These are phyloP conservation scores for Spizella passerina DNA, from an alignment of 2,797 vertebrate genomes.

Conservation along the genomic window DNA sequence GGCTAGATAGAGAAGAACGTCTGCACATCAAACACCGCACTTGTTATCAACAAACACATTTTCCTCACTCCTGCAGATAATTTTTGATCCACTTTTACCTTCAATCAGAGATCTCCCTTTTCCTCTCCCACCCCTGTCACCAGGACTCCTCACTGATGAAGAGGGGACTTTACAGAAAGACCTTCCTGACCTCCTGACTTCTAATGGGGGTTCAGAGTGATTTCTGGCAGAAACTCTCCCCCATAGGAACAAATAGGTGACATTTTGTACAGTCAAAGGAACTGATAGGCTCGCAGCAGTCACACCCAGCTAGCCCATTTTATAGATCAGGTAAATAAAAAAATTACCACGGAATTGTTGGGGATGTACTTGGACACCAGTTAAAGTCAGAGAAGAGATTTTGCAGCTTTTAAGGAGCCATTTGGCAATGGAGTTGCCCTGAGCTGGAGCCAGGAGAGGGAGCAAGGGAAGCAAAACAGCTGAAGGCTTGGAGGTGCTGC, in stretches of 20 bases:
- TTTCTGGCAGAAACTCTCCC: background rate
- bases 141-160: background rate
- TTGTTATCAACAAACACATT: background rate
- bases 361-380: fast-evolving
- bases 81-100: background rate
- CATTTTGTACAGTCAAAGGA: background rate
- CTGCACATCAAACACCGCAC: background rate
- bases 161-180: background rate
- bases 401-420: background rate
- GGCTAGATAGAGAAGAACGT: background rate
- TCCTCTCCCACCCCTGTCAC: background rate
- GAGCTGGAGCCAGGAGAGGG: background rate
- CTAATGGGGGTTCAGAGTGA: fast-evolving
- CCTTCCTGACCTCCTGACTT: background rate
- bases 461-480: background rate
- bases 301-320: background rate
- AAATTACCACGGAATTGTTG: background rate
- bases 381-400: background rate
- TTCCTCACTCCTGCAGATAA: background rate
- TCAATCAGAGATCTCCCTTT: background rate
- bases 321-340: background rate
- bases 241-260: fast-evolving
- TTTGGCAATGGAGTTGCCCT: background rate
- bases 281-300: background rate
- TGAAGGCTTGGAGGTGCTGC: background rate